Evolutionary conservation across 2,797 vertebrate genomes (phyloP).

Genomic region (Mormyrus proboscirostris): DNA sequence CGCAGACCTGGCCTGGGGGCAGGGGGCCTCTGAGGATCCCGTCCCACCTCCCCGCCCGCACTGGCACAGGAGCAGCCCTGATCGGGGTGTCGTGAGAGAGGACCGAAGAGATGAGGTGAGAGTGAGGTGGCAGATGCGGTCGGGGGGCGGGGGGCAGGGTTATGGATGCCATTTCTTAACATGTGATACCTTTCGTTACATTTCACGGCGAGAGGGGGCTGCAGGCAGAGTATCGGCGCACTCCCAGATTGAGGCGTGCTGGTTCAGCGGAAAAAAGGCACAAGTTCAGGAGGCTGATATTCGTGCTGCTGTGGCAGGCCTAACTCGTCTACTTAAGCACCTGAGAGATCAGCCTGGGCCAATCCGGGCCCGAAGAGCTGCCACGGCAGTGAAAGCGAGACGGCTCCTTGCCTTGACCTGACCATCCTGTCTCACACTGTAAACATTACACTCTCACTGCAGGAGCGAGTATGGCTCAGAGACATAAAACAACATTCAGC

Average conservation of each 20-base stretch:
- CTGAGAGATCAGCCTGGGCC: conserved; percentile 9
- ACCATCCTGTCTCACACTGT: neutral
- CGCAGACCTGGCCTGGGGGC: neutral
- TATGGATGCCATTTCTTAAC: conserved; percentile 24
- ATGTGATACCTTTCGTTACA: neutral
- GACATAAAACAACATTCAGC: neutral
- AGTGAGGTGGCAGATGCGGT: conserved; percentile 65
- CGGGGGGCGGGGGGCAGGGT: conserved; percentile 24
- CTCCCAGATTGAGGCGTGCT: neutral
- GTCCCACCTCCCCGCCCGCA: conserved; percentile 73
- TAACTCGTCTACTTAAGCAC: neutral
- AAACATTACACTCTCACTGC: neutral
- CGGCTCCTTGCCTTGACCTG: neutral
- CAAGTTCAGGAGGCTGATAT: neutral
- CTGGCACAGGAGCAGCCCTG: conserved; percentile 66
- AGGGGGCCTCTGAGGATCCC: conserved; percentile 37
- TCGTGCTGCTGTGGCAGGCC: neutral
- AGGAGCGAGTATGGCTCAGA: neutral
- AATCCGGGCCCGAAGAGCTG: neutral
- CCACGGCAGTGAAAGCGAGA: neutral
- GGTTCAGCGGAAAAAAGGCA: conserved; percentile 1
- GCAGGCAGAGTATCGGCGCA: neutral
- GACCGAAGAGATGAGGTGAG: conserved; percentile 71
- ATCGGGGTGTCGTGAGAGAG: conserved; percentile 64
- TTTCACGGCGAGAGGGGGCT: neutral